A percentile compares a stretch with the other conserved stretches of the same genome.
These are phyloP conservation scores for Merluccius polli DNA, from an alignment of 2,797 vertebrate species.

Conservation along the genomic window DNA sequence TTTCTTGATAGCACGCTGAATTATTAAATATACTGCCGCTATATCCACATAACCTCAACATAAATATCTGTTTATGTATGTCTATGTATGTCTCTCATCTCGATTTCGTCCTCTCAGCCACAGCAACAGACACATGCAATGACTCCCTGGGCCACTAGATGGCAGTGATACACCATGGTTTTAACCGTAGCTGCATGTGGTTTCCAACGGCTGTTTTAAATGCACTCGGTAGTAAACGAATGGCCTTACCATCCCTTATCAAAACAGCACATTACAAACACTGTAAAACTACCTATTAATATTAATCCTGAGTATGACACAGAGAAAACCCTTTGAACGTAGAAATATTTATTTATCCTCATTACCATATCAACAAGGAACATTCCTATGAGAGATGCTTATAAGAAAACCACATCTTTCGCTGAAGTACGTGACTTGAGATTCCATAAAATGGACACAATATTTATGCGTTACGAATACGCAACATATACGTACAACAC, in stretches of 20 bases:
- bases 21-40: not conserved
- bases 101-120: not conserved
- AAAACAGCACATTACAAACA: not conserved
- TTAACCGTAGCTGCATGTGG: not conserved
- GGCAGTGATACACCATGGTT: not conserved
- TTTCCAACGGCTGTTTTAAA: not conserved
- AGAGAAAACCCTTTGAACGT: not conserved
- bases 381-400: not conserved
- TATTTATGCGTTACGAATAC: not conserved
- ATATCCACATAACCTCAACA: not conserved
- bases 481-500: no score
- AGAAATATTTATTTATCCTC: not conserved
- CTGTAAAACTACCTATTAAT: not conserved
- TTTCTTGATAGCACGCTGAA: not conserved
- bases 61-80: not conserved
- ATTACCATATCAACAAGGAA: not conserved
- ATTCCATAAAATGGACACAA: not conserved
- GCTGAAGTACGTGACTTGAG: not conserved
- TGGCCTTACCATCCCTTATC: slow-evolving; percentile 5
- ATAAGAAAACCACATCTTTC: not conserved
- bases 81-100: not conserved
- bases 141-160: not conserved
- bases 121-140: not conserved
- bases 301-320: not conserved
- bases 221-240: slow-evolving; percentile 1